Percentiles rank a stretch among this genome's conserved stretches.
These are phyloP conservation scores for Arctopsyche grandis DNA, from an alignment of 1,140 invertebrate species.

Conservation along the genomic window DNA sequence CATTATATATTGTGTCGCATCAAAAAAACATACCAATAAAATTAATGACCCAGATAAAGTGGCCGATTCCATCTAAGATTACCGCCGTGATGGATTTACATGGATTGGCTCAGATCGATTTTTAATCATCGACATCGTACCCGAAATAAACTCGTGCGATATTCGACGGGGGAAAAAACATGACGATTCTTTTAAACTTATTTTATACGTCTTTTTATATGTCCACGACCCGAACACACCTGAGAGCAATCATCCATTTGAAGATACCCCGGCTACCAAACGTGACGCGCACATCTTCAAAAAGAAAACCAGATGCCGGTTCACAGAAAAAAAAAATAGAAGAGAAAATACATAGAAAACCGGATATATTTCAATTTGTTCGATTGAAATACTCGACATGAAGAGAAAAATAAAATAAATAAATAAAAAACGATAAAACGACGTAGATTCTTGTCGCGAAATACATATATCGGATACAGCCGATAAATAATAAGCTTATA, in stretches of 20 bases:
- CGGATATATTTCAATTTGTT: constrained; percentile 20
- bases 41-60: not conserved
- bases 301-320: constrained; percentile 5
- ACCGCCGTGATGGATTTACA: not conserved
- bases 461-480: not conserved
- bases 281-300: constrained; percentile 3
- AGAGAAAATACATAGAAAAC: not conserved
- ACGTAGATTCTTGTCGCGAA: not conserved
- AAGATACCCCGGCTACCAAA: not conserved
- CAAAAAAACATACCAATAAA: not conserved
- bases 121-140: too few relatives aligned
- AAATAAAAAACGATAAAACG: constrained; percentile 8
- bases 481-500: constrained; percentile 22
- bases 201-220: not conserved
- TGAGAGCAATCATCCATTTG: constrained; percentile 12
- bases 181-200: constrained; percentile 1
- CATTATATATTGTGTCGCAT: not conserved
- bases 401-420: too few relatives aligned
- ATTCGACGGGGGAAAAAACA: not conserved
- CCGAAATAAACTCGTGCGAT: not conserved
- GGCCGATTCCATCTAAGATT: not conserved
- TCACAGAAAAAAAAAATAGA: not conserved
- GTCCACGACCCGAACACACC: not conserved
- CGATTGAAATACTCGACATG: constrained; percentile 13
- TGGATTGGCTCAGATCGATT: not conserved